Evolutionary conservation across 2,113 vertebrate genomes (phyloP).

Genomic region (Helogale parvula): DNA sequence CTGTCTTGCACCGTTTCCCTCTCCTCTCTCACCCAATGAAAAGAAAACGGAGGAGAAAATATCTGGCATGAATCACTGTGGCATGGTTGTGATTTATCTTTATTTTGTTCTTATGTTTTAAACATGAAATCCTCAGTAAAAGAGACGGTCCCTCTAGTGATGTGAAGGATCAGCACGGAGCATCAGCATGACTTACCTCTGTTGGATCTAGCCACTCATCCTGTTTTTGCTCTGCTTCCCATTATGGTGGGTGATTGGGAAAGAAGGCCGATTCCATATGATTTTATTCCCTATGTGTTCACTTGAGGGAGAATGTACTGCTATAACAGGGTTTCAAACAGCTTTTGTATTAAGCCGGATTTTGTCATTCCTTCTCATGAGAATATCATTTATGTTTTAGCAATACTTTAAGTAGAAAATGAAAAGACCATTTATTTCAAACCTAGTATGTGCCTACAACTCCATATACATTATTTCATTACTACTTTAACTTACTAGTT

Average conservation of each 20-base stretch:
- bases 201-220: background rate
- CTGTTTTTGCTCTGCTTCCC: background rate
- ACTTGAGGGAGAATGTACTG: background rate
- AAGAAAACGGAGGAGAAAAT: background rate
- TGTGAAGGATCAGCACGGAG: background rate
- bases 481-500: background rate
- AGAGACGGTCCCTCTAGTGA: background rate
- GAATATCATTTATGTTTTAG: background rate
- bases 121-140: conserved; percentile 33
- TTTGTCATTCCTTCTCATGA: background rate
- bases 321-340: background rate
- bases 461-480: background rate
- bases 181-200: background rate
- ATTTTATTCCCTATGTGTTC: background rate
- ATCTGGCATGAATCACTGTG: background rate
- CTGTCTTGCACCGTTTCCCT: background rate
- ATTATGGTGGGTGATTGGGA: background rate
- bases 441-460: background rate
- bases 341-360: background rate
- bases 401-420: background rate
- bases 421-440: background rate
- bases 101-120: conserved; percentile 60
- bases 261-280: background rate
- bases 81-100: background rate
- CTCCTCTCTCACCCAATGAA: conserved; percentile 37